phyloP scores from a whole-genome alignment of 2,888 invertebrate species.

The Mesorhabditis spiculigera region DNA sequence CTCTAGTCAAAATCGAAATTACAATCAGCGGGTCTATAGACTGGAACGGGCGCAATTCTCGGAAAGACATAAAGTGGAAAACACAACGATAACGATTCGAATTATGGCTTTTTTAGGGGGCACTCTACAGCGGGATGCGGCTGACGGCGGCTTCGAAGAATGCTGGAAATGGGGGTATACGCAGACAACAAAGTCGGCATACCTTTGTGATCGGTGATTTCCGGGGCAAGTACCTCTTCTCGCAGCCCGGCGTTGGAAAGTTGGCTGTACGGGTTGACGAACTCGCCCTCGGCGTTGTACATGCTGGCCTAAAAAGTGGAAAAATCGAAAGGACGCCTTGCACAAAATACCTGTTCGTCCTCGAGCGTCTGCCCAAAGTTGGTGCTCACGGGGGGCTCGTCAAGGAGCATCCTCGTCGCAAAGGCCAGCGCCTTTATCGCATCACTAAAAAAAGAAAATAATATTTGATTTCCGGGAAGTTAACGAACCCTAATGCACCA shows the following conservation, averaged over 20 bases:
- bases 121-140: too few relatives aligned
- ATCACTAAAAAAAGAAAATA: neutral
- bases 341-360: slow-evolving; percentile 27
- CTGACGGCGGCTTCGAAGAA: too few relatives aligned
- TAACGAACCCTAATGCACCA: slow-evolving; percentile 1
- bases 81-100: too few relatives aligned
- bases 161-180: too few relatives aligned
- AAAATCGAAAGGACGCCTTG: neutral
- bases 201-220: slow-evolving; percentile 39
- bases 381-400: slow-evolving; percentile 24
- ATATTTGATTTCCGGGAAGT: neutral
- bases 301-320: slow-evolving; percentile 23
- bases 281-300: slow-evolving; percentile 49
- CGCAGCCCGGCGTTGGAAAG: slow-evolving; percentile 41
- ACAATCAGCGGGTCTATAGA: too few relatives aligned
- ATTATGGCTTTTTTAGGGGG: too few relatives aligned
- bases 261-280: slow-evolving; percentile 49
- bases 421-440: slow-evolving; percentile 16
- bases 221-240: slow-evolving; percentile 22
- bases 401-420: slow-evolving; percentile 26
- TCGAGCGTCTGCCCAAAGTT: slow-evolving; percentile 27
- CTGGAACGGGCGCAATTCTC: too few relatives aligned
- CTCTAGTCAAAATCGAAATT: too few relatives aligned
- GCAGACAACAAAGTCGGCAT: neutral
- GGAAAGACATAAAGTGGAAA: too few relatives aligned